phyloP scores from a whole-genome alignment of 2,888 invertebrate genomes.

The Sipha maydis region DNA sequence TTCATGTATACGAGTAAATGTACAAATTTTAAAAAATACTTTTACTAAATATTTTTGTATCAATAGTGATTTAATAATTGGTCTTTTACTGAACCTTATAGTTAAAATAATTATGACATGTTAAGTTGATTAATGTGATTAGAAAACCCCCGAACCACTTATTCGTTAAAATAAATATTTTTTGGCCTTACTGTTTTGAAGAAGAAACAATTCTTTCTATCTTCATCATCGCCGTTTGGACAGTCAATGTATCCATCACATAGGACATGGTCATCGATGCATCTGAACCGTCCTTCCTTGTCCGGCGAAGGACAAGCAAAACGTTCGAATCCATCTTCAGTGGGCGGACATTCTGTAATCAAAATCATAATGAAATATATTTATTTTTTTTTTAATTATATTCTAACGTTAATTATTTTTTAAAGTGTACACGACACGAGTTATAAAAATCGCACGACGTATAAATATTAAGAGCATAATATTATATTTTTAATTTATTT shows the following conservation, averaged over 20 bases:
- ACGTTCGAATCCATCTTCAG: constrained; percentile 92
- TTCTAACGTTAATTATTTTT: neutral
- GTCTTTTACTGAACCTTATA: neutral
- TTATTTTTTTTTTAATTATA: neutral
- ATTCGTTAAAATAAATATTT: neutral
- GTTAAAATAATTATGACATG: neutral
- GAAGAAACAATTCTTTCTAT: constrained; percentile 94
- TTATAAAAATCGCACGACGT: too few relatives aligned
- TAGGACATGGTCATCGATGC: constrained; percentile 94
- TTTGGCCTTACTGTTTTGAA: constrained; percentile 87
- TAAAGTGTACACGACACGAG: neutral
- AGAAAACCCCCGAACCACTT: neutral
- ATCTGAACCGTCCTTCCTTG: constrained; percentile 89
- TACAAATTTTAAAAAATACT: neutral
- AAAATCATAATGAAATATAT: constrained; percentile 40
- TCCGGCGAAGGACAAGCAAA: constrained; percentile 94
- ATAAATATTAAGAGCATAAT: too few relatives aligned
- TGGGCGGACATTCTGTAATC: constrained; percentile 84
- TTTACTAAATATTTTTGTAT: too few relatives aligned
- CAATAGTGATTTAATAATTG: too few relatives aligned
- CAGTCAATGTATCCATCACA: constrained; percentile 96
- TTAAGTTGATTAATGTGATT: neutral
- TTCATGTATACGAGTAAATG: neutral
- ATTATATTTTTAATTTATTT: too few relatives aligned
- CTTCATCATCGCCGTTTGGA: constrained; percentile 92